Evolutionary conservation across 2,113 vertebrate genomes (phyloP), one percentile per base, ranked within the genome.

Genomic region (Callocephalon fimbriatum): DNA sequence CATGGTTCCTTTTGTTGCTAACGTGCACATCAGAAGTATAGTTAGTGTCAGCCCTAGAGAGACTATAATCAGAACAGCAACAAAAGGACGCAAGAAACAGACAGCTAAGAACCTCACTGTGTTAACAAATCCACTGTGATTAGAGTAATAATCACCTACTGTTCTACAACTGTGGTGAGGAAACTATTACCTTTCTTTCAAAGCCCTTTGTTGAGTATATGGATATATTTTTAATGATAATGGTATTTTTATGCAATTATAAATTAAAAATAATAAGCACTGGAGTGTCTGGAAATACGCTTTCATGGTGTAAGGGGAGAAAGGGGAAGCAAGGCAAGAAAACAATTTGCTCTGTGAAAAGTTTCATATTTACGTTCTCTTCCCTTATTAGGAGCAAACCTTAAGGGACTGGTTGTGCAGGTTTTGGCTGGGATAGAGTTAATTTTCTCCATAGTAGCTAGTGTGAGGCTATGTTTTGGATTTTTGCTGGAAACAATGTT

Each of bases 281-380:
- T 76, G 31, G 29, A 51, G 12, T 29, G 29, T 54, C 48, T 80
- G 70, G n/a, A 77, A 89, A 80, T 87, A 77, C 6, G 32, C 3
- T 87, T 15, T 2, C 9, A 11, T 66, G 12, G 7, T 1, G 0
- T 61, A 50, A 84, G 8, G 4, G 5, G 5, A 51, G 5, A 4
- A 50, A 75, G 7, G 2, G 3, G 11, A 89, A 86, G 5, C 10
- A 80, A 79, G 6, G 25, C 4, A 83, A 72, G 35, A 76, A 91
- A 72, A 67, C 8, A n/a, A 3, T 85, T 86, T 68, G 10, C 10
- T 67, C 22, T 61, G 25, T 56, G 45, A 48, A 59, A 61, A 74
- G 9, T 53, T 77, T 87, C 13, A 10, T 73, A 5, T 51, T 89
- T 81, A 4, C 27, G 48, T 66, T 10, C 9, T 84, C 1, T 32